A percentile compares a stretch with the other conserved stretches of the same genome.
Conservation (phyloP, 2,888 invertebrate species). For the Meganola albula region DNA sequence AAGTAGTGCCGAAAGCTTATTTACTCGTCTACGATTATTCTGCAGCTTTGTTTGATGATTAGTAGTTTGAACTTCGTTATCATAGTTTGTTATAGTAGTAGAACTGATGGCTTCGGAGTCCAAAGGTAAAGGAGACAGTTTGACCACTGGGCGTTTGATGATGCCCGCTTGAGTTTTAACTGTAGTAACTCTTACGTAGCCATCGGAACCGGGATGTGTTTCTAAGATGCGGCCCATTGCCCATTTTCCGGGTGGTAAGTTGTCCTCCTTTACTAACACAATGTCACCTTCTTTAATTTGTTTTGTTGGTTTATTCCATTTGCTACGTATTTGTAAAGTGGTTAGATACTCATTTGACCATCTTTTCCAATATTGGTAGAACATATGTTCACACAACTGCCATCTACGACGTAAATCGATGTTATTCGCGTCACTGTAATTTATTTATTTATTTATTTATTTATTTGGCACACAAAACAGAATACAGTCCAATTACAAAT, state of each 20-base stretch:
- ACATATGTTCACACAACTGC: slow-evolving; percentile 8
- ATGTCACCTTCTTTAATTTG: slow-evolving; percentile 6
- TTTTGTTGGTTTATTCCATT: slow-evolving; percentile 9
- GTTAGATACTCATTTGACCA: slow-evolving; percentile 4
- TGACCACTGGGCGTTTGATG: neutral
- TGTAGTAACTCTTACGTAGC: neutral
- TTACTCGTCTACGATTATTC: neutral
- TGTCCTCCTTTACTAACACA: slow-evolving; percentile 1
- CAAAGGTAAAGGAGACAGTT: neutral
- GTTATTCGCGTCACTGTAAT: neutral
- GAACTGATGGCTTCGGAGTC: no score
- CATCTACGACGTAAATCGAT: slow-evolving; percentile 1
- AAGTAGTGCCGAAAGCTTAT: neutral
- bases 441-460: no score
- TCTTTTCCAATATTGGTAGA: slow-evolving; percentile 4
- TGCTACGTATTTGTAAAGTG: slow-evolving; percentile 7
- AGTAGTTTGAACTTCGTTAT: neutral
- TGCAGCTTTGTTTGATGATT: neutral
- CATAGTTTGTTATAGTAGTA: no score
- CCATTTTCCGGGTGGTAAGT: neutral
- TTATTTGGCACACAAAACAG: no score
- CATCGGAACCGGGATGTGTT: neutral
- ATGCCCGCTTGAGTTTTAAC: neutral
- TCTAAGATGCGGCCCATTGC: neutral
- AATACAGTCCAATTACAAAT: no score